Percentiles rank a stretch among this genome's conserved stretches.
Evolutionary conservation across 2,797 vertebrate species (phyloP).

Genomic region (Limosa lapponica): DNA sequence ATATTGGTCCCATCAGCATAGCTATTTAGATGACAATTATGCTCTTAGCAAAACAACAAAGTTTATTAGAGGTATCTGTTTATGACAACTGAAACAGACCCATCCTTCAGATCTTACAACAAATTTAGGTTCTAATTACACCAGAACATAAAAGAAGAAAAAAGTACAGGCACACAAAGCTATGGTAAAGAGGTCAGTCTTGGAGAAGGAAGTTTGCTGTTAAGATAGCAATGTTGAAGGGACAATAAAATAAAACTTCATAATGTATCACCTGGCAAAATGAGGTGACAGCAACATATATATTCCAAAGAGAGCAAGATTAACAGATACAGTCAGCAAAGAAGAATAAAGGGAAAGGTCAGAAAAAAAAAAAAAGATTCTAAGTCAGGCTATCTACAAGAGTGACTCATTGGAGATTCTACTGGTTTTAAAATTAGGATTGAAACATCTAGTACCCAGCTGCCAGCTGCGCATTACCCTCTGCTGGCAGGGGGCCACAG

Average conservation of each 20-base stretch:
- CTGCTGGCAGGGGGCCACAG: not conserved
- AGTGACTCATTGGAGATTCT: not conserved
- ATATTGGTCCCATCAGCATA: not conserved
- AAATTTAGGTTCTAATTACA: not conserved
- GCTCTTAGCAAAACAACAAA: not conserved
- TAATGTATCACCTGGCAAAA: conserved; percentile 37
- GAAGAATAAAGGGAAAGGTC: conserved; percentile 17
- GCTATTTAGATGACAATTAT: not conserved
- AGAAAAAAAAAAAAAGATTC: not conserved
- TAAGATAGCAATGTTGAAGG: not conserved
- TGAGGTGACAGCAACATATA: not conserved
- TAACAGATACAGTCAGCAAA: not conserved
- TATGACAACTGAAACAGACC: not conserved
- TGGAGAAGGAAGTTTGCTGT: not conserved
- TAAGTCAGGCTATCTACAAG: not conserved
- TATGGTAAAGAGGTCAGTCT: not conserved
- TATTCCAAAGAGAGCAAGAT: conserved; percentile 22
- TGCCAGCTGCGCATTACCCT: not conserved
- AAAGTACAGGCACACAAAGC: not conserved
- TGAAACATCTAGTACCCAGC: not conserved
- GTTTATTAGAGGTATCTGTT: not conserved
- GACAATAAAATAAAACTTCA: not conserved
- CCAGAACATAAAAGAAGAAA: not conserved
- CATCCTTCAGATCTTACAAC: not conserved
- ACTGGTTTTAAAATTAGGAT: not conserved